Percentiles rank a stretch among this genome's conserved stretches.
These are phyloP conservation scores for Caenorhabditis sp. DNA, from an alignment of 2,888 invertebrate genomes.

Conservation along the genomic window DNA sequence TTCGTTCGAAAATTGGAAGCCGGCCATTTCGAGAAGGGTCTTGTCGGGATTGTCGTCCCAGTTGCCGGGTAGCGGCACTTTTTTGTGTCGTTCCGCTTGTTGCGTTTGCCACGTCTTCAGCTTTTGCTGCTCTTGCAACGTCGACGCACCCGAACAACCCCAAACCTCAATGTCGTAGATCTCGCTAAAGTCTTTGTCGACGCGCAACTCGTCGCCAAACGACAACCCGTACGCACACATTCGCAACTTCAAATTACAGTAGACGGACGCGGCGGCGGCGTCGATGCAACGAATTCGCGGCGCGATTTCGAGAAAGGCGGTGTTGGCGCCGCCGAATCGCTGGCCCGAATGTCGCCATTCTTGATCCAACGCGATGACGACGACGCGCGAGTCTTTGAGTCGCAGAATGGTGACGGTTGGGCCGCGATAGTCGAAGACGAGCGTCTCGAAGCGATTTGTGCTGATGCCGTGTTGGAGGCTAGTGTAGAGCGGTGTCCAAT, in stretches of 20 bases:
- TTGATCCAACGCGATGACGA: slow-evolving; percentile 58
- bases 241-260: slow-evolving; percentile 54
- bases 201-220: slow-evolving; percentile 44
- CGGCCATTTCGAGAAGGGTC: slow-evolving; percentile 86
- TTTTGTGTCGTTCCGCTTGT: slow-evolving; percentile 74
- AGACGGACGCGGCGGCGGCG: slow-evolving; percentile 30
- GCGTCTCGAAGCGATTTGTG: slow-evolving; percentile 66
- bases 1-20: slow-evolving; percentile 72
- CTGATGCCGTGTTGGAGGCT: slow-evolving; percentile 59
- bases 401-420: slow-evolving; percentile 60
- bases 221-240: slow-evolving; percentile 41
- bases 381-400: slow-evolving; percentile 40
- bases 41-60: slow-evolving; percentile 96
- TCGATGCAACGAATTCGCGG: slow-evolving; percentile 34
- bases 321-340: slow-evolving; percentile 43
- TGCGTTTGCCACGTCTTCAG: slow-evolving; percentile 89
- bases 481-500: slow-evolving; percentile 60
- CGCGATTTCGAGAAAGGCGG: slow-evolving; percentile 33
- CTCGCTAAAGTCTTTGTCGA: slow-evolving; percentile 47
- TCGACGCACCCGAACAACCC: slow-evolving; percentile 70
- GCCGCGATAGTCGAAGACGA: slow-evolving; percentile 64
- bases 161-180: slow-evolving; percentile 49
- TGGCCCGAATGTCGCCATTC: slow-evolving; percentile 57
- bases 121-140: slow-evolving; percentile 81
- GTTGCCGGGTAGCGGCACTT: slow-evolving; percentile 84